Evolutionary conservation across 2,113 vertebrate genomes (phyloP).

Genomic region (Phasianus colchicus): DNA sequence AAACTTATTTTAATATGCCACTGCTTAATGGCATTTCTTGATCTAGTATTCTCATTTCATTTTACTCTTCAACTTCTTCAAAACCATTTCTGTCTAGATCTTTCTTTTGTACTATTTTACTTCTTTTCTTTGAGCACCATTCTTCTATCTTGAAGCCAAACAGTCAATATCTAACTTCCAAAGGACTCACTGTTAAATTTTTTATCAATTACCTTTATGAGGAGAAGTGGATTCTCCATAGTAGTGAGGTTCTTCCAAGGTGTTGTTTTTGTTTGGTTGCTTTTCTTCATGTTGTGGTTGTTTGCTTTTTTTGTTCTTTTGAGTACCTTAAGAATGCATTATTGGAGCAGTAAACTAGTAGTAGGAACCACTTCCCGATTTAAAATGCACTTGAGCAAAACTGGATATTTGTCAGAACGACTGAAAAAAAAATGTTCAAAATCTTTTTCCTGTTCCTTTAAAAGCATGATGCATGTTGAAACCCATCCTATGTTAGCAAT

Average conservation of each 20-base stretch:
- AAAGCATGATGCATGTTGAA: neutral
- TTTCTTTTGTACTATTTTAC: neutral
- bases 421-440: neutral
- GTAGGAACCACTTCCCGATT: neutral
- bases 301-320: neutral
- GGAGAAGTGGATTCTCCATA: neutral
- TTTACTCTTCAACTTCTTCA: neutral
- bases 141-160: neutral
- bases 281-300: neutral
- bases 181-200: neutral
- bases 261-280: neutral
- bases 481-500: neutral
- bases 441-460: neutral
- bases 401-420: neutral
- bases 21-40: fast-evolving
- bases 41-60: neutral
- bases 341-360: neutral
- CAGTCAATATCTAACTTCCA: neutral
- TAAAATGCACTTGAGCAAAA: neutral
- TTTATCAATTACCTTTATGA: neutral
- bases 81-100: neutral
- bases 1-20: neutral
- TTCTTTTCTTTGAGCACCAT: neutral
- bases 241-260: neutral
- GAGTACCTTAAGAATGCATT: neutral